Conservation (phyloP, 2,888 invertebrate genomes). For the Epistrophe eligans region DNA sequence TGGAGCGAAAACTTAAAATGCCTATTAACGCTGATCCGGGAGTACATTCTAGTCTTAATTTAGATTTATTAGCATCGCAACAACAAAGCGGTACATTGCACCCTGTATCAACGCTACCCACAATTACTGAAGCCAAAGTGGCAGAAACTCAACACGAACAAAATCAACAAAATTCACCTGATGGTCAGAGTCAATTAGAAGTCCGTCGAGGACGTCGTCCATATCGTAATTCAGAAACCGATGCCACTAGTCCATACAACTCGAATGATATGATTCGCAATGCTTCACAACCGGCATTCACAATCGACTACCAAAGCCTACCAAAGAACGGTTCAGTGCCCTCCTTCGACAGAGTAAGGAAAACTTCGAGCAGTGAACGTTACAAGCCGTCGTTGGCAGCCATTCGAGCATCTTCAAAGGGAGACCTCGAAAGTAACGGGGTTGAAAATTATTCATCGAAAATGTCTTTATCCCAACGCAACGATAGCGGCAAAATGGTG, state of each 20-base stretch:
- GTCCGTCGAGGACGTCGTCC: slow-evolving; percentile 78
- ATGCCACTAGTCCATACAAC: slow-evolving; percentile 80
- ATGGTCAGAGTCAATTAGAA: slow-evolving; percentile 77
- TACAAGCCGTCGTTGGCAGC: slow-evolving; percentile 93
- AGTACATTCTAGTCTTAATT: slow-evolving; percentile 95
- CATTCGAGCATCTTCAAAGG: slow-evolving; percentile 89
- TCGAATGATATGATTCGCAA: slow-evolving; percentile 89
- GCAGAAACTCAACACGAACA: slow-evolving; percentile 84
- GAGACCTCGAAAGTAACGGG: slow-evolving; percentile 91
- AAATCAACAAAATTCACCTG: slow-evolving; percentile 62
- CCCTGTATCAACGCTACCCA: slow-evolving; percentile 93
- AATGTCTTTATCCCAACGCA: slow-evolving; percentile 85
- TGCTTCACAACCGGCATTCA: slow-evolving; percentile 94
- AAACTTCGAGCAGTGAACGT: slow-evolving; percentile 92
- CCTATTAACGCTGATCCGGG: slow-evolving; percentile 96
- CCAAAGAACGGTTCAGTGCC: slow-evolving; percentile 96
- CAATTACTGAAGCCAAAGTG: slow-evolving; percentile 93
- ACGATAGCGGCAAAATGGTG: slow-evolving; percentile 87
- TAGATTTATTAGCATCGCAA: slow-evolving; percentile 89
- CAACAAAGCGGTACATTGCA: slow-evolving; percentile 90
- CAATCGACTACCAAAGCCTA: slow-evolving; percentile 83
- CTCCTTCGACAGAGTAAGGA: slow-evolving; percentile 93
- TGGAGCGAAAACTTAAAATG: slow-evolving; percentile 95
- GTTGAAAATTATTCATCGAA: slow-evolving; percentile 89
- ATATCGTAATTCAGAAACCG: slow-evolving; percentile 82